These are phyloP conservation scores for Microchirus variegatus DNA, from an alignment of 2,797 vertebrate genomes.

Conservation along the genomic window DNA sequence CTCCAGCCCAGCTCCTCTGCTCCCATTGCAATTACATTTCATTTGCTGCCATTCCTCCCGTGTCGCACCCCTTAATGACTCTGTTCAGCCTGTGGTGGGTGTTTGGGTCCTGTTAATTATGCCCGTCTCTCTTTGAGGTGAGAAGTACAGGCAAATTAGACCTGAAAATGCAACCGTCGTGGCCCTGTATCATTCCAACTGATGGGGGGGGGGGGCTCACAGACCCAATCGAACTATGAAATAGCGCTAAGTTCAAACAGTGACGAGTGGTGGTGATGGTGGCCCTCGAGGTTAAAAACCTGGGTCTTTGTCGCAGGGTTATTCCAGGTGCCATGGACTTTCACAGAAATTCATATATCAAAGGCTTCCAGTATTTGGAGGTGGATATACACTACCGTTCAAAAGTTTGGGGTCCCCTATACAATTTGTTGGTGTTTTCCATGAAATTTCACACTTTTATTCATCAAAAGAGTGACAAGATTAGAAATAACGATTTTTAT, in stretches of 20 bases:
- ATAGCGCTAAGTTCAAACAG: conserved; percentile 33
- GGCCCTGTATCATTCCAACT: conserved; percentile 58
- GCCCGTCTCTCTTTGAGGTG: conserved; percentile 61
- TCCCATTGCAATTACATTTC: conserved; percentile 80
- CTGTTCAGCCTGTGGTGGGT: conserved; percentile 64
- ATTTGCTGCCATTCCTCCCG: conserved; percentile 76
- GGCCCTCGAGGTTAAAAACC: conserved; percentile 29
- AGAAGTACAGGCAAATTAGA: conserved; percentile 69
- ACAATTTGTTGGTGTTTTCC: too few relatives aligned
- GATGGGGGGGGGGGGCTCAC: conserved; percentile 57
- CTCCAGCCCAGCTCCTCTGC: conserved; percentile 56
- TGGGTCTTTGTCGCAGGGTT: conserved; percentile 18
- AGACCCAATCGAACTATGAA: conserved; percentile 58
- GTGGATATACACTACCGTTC: too few relatives aligned
- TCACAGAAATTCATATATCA: too few relatives aligned
- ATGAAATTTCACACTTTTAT: too few relatives aligned
- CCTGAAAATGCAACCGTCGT: conserved; percentile 46
- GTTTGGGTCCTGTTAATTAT: conserved; percentile 76
- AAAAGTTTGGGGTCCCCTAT: too few relatives aligned
- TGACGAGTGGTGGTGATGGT: conserved; percentile 40
- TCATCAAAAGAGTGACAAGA: too few relatives aligned
- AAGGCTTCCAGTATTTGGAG: too few relatives aligned
- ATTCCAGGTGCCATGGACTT: too few relatives aligned
- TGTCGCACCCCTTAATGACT: conserved; percentile 76
- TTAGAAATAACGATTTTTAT: too few relatives aligned